These are phyloP conservation scores for Petrocephalus sullivani DNA, from an alignment of 2,797 vertebrate species.

Conservation along the genomic window DNA sequence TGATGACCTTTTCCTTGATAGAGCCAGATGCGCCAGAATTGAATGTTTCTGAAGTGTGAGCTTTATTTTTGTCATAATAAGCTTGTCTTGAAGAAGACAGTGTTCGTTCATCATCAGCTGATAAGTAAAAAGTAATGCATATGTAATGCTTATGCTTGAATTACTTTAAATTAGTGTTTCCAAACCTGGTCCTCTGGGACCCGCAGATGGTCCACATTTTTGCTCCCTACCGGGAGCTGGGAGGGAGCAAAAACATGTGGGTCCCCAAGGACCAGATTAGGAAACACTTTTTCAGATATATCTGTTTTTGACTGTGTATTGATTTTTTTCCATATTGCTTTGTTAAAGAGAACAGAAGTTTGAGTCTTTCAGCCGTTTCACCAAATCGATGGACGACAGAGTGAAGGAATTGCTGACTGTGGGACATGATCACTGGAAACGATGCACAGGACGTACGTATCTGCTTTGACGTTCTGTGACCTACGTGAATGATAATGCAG, in stretches of 20 bases:
- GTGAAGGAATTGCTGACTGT: slow-evolving; percentile 80
- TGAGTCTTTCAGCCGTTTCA: slow-evolving; percentile 76
- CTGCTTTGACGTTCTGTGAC: background rate
- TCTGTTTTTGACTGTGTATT: background rate
- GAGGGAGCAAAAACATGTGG: no score
- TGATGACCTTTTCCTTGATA: slow-evolving; percentile 77
- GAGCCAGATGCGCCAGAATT: slow-evolving; percentile 77
- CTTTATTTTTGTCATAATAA: slow-evolving; percentile 8
- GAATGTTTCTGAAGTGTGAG: slow-evolving; percentile 74
- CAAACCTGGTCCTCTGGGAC: no score
- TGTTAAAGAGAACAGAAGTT: slow-evolving; percentile 75
- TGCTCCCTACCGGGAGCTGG: no score
- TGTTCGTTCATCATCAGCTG: background rate
- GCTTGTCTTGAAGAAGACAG: background rate
- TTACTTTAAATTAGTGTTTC: background rate
- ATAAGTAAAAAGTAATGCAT: background rate
- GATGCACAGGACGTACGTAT: slow-evolving; percentile 77
- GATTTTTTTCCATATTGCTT: background rate
- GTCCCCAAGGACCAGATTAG: no score
- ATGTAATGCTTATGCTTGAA: background rate
- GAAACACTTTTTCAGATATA: background rate
- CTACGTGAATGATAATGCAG: background rate
- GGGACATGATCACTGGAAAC: slow-evolving; percentile 86
- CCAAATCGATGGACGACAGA: slow-evolving; percentile 81
- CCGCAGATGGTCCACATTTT: no score